Conservation (phyloP, 2,113 vertebrate species). For the Grammomys dolichurus region DNA sequence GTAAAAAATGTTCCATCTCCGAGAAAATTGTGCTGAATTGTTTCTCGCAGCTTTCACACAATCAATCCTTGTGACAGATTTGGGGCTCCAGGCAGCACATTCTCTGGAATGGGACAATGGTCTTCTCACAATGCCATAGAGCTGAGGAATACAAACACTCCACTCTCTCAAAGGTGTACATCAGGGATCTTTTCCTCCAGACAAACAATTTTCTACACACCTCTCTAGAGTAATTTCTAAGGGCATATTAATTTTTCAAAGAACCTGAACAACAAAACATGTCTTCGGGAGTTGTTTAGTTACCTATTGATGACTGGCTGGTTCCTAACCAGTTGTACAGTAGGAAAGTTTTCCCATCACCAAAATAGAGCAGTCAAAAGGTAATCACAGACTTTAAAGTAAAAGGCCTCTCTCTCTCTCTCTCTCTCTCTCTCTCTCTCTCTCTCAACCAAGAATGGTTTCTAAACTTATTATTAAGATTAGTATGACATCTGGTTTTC, state of each 20-base stretch:
- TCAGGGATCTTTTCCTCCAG: neutral
- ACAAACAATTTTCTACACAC: conserved; percentile 55
- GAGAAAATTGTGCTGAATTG: conserved; percentile 55
- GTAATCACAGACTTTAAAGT: conserved; percentile 47
- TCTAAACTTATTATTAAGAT: conserved; percentile 11
- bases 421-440: neutral
- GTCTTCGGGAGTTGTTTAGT: neutral
- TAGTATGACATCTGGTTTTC: conserved; percentile 49
- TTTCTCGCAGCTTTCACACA: conserved; percentile 11
- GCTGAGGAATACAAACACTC: neutral
- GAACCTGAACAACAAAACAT: neutral
- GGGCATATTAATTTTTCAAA: conserved; percentile 62
- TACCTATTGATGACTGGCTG: conserved; percentile 23
- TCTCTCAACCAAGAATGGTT: neutral
- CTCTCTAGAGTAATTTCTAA: conserved; percentile 73
- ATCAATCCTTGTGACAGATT: conserved; percentile 61
- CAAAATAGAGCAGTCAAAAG: conserved; percentile 48
- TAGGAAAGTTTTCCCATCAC: neutral
- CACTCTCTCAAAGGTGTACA: neutral
- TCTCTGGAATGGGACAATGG: conserved; percentile 8
- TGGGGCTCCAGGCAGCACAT: neutral
- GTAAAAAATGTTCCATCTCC: conserved; percentile 32
- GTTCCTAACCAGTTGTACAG: neutral
- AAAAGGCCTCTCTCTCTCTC: neutral
- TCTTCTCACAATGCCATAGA: conserved; percentile 14